phyloP scores from a whole-genome alignment of 1,140 invertebrate genomes.

The Cyrtorhinus lividipennis region DNA sequence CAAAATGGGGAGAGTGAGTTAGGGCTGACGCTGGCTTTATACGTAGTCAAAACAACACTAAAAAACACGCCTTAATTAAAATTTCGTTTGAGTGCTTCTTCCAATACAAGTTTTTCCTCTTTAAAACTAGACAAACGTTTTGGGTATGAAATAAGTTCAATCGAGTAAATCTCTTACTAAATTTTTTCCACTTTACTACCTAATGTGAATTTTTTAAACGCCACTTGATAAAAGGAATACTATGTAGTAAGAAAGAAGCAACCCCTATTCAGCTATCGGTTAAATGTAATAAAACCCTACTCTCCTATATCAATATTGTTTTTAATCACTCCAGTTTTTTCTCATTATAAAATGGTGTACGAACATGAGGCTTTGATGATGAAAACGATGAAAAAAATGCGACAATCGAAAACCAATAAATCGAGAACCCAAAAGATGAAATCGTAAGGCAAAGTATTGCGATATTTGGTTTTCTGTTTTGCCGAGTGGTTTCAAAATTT shows the following conservation, averaged over 20 bases:
- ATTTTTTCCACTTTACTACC: background rate
- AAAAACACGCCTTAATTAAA: no score
- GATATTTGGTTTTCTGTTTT: background rate
- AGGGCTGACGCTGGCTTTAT: no score
- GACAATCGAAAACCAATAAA: background rate
- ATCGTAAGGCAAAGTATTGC: background rate
- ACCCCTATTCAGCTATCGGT: background rate
- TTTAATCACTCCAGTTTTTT: background rate
- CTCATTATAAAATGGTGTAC: no score
- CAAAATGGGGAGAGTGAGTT: no score
- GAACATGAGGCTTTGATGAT: no score
- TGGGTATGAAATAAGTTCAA: background rate
- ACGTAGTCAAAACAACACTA: no score
- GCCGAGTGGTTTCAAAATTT: background rate
- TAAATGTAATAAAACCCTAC: background rate
- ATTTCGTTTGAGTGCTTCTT: no score
- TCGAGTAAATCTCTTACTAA: background rate
- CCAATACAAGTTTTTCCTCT: no score
- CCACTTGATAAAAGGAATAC: background rate
- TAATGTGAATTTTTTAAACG: background rate
- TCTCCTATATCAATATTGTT: background rate
- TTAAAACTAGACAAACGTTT: background rate
- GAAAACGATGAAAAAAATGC: no score
- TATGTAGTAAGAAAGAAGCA: slow-evolving; percentile 15
- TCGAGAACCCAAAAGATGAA: background rate